Evolutionary conservation across 2,888 invertebrate genomes (phyloP), one percentile per base, ranked within the genome.

Genomic region (Drosophila lacicola): DNA sequence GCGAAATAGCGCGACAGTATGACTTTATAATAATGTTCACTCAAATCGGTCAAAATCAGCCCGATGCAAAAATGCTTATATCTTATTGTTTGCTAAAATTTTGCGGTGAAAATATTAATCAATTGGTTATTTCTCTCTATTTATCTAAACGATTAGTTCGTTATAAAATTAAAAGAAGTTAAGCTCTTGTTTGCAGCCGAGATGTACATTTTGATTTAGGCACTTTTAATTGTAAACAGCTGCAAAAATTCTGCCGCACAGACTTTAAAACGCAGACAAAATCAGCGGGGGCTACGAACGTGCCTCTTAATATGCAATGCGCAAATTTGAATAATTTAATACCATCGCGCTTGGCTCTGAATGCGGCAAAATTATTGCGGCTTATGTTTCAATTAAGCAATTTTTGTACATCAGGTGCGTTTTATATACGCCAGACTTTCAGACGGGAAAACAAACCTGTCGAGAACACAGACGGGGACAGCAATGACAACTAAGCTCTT

Each of bases 301-400:
- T 72, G 78, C 80, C 78, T 49, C 51, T 77, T 71, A 82, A 69
- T 82, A 82, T 82, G 82, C 84, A 69, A 50, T 67, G 74, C 74
- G 80, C 74, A 85, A 87, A 86, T 86, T 86, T 84, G 72, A 85
- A 86, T 86, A 84, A 69, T 78, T 72, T 72, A 74, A 72, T 64
- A 60, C 57, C 63, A 42, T 55, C 67, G 70, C 47, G 70, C 47
- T 70, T 68, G 68, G 71, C 77, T 58, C 65, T 58, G 29, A 45
- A 19, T 53, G 47, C 55, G 37, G 57, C 68, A 65, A 85, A 82
- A 78, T 88, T 85, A 88, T 80, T 78, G 76, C 78, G 80, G 88
- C 87, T 88, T 88, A 88, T 85, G 85, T 83, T 87, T 88, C 88
- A 88, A 88, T 88, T 88, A 88, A 82, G 82, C 80, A 83, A 75